phyloP scores from a whole-genome alignment of 2,888 invertebrate genomes.

The Drosophila pseudotalamancana region DNA sequence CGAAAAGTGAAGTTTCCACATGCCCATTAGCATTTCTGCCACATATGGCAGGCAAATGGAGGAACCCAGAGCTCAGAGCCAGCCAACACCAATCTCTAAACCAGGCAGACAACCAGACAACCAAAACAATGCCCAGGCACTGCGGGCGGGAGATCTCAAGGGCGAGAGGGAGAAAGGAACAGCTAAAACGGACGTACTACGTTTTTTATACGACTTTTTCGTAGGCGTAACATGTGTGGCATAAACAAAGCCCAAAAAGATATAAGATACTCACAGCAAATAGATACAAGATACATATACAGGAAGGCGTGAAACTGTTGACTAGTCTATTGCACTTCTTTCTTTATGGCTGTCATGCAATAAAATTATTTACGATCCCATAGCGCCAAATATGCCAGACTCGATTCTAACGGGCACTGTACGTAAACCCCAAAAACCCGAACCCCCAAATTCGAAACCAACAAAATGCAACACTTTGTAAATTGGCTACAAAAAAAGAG shows the following conservation, averaged over 20 bases:
- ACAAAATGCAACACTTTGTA: slow-evolving; percentile 17
- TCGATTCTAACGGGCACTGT: slow-evolving; percentile 42
- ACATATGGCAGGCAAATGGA: slow-evolving; percentile 72
- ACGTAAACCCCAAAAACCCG: slow-evolving; percentile 16
- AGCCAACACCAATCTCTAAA: slow-evolving; percentile 15
- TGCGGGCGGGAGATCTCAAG: slow-evolving; percentile 1
- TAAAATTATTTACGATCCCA: slow-evolving; percentile 74
- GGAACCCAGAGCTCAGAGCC: slow-evolving; percentile 36
- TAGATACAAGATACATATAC: slow-evolving; percentile 35
- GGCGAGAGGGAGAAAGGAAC: background rate
- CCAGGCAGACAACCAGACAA: slow-evolving; percentile 11
- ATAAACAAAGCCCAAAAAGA: slow-evolving; percentile 63
- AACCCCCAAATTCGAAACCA: too few species aligned
- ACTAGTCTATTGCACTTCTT: slow-evolving; percentile 65
- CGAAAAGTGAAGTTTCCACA: slow-evolving; percentile 48
- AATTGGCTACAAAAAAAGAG: slow-evolving; percentile 15
- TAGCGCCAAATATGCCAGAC: slow-evolving; percentile 65
- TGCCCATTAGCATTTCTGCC: slow-evolving; percentile 71
- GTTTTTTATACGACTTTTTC: slow-evolving; percentile 61
- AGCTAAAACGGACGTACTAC: slow-evolving; percentile 40
- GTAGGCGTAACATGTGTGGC: slow-evolving; percentile 79
- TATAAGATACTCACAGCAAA: slow-evolving; percentile 14
- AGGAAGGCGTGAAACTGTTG: slow-evolving; percentile 75
- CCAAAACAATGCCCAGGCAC: slow-evolving; percentile 40
- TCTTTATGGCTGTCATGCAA: slow-evolving; percentile 58